Conservation (phyloP, 1,140 invertebrate genomes). For the Drosophila ficusphila region DNA sequence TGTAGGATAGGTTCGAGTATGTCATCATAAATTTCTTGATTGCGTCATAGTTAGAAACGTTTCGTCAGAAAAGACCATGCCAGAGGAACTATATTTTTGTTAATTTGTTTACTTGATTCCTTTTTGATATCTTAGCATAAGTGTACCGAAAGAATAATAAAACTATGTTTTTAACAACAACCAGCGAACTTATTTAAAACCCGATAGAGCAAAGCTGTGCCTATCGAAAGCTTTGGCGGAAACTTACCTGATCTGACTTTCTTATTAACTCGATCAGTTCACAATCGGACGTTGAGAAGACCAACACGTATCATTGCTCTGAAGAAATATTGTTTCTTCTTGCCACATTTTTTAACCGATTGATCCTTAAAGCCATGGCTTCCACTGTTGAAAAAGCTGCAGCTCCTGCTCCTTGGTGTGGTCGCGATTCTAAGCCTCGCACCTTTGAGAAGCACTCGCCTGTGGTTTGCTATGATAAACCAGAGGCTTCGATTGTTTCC, state of each 20-base stretch:
- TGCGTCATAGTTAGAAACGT: conserved; percentile 27
- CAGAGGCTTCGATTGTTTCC: conserved; percentile 71
- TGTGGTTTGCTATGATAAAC: conserved; percentile 83
- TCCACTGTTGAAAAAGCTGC: conserved; percentile 5
- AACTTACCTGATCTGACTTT: background rate
- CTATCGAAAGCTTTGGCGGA: conserved; percentile 22
- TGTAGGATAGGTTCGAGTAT: conserved; percentile 20
- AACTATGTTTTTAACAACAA: conserved; percentile 31
- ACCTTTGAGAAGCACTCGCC: conserved; percentile 61
- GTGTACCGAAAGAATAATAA: conserved; percentile 41
- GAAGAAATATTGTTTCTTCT: too few relatives aligned
- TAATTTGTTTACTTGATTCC: conserved; percentile 53
- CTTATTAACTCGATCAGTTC: conserved; percentile 8
- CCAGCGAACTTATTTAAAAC: background rate
- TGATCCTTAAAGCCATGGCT: conserved; percentile 21
- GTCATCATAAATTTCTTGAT: conserved; percentile 6
- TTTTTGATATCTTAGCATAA: conserved; percentile 6
- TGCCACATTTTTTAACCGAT: too few relatives aligned
- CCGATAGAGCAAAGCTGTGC: conserved; percentile 1
- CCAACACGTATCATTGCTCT: background rate
- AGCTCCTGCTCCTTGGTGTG: conserved; percentile 59
- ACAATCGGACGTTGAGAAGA: background rate
- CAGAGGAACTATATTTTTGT: conserved; percentile 37
- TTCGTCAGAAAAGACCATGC: conserved; percentile 15
- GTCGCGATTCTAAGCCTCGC: conserved; percentile 58